These are phyloP conservation scores for Porites australiensis DNA, from an alignment of 64 coral and sea anemone species.

Conservation along the genomic window DNA sequence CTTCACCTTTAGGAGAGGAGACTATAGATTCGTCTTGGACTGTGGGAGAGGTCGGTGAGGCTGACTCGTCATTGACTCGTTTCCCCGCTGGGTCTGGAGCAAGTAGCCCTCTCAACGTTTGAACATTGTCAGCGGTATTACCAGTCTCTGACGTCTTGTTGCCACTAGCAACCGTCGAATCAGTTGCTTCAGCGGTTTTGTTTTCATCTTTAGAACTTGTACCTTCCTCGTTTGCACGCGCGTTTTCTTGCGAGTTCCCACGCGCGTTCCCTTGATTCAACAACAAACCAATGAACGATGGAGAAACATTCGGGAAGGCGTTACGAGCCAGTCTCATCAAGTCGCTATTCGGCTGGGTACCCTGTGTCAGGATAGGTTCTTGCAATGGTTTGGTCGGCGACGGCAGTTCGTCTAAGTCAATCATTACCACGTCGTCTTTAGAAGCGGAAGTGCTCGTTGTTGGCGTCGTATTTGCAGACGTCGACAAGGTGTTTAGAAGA, in stretches of 20 bases:
- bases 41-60: neutral
- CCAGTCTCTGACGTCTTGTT: neutral
- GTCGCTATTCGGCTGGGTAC: neutral
- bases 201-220: neutral
- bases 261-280: constrained; percentile 3
- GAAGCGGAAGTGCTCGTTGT: neutral
- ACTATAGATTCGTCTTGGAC: neutral
- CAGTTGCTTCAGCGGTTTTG: neutral
- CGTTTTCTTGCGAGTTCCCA: neutral
- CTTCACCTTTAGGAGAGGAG: neutral
- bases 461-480: neutral
- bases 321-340: constrained; percentile 10
- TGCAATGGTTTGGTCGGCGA: constrained; percentile 35
- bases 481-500: neutral
- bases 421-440: constrained; percentile 49
- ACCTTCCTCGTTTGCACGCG: neutral
- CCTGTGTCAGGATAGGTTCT: neutral
- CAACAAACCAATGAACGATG: constrained; percentile 5
- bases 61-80: neutral
- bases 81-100: neutral
- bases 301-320: constrained; percentile 14
- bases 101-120: constrained; percentile 3
- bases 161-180: neutral
- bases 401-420: constrained; percentile 70
- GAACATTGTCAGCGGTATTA: neutral